Conservation (phyloP, 1,140 invertebrate species). For the Ptiloglossa arizonensis region DNA sequence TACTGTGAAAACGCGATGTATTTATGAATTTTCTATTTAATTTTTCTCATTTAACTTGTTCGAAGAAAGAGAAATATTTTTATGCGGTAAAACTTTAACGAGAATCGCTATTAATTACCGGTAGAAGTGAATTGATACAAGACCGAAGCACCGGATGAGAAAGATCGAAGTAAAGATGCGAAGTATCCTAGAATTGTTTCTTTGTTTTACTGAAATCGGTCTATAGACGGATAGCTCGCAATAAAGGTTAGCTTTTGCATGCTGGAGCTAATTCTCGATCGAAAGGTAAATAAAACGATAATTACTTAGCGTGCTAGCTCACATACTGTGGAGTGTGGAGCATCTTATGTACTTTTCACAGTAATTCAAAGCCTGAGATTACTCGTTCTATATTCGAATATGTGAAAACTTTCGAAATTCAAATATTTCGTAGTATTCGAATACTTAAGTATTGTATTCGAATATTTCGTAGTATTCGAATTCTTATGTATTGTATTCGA, state of each 20-base stretch:
- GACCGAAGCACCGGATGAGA: conserved; percentile 1
- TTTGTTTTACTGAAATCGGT: not conserved
- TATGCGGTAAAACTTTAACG: not conserved
- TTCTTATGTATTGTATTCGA: no score
- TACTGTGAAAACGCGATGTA: not conserved
- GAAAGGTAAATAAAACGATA: not conserved
- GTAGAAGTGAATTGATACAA: not conserved
- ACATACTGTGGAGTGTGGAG: not conserved
- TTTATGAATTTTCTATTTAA: conserved; percentile 6
- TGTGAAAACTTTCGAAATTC: no score
- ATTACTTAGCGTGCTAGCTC: no score
- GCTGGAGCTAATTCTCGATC: not conserved
- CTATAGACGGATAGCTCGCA: not conserved
- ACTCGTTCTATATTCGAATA: no score
- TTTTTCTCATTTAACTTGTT: no score
- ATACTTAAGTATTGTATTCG: no score
- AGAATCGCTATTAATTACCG: not conserved
- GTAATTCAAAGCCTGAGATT: no score
- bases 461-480: no score
- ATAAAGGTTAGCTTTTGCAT: not conserved
- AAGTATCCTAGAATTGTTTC: not conserved
- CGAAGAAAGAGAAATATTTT: not conserved
- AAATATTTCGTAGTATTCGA: no score
- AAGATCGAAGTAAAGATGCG: conserved; percentile 14
- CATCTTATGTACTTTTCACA: not conserved